These are phyloP conservation scores for Acanthosepion lycidas DNA, from an alignment of 2,888 invertebrate species.

Conservation along the genomic window DNA sequence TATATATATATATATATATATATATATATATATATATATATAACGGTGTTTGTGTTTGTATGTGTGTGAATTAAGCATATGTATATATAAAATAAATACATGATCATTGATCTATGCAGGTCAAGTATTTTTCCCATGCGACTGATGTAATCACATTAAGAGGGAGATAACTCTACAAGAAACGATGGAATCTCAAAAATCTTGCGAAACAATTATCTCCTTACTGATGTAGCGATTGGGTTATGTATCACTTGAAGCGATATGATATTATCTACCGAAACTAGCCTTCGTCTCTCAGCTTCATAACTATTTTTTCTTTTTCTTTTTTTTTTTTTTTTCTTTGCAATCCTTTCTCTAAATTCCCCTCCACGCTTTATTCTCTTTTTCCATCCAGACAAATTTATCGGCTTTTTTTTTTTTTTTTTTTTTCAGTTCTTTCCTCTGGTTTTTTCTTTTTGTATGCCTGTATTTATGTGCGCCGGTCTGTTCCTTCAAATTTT, in stretches of 20 bases:
- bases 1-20: too few species aligned
- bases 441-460: neutral
- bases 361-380: neutral
- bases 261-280: neutral
- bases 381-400: neutral
- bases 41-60: neutral
- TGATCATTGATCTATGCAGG: neutral
- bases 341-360: neutral
- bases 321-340: neutral
- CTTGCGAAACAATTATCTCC: conserved; percentile 21
- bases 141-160: neutral
- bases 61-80: neutral
- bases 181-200: conserved; percentile 12
- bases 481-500: neutral
- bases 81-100: neutral
- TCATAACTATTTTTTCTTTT: neutral
- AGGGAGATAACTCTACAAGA: conserved; percentile 2
- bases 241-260: conserved; percentile 4
- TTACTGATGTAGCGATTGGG: neutral
- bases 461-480: neutral
- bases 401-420: neutral
- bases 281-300: neutral
- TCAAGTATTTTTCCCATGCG: conserved; percentile 33
- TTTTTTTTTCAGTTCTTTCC: neutral
- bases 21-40: neutral